Evolutionary conservation across 2,888 invertebrate species (phyloP).

Genomic region (Aspidiotus rigidus): DNA sequence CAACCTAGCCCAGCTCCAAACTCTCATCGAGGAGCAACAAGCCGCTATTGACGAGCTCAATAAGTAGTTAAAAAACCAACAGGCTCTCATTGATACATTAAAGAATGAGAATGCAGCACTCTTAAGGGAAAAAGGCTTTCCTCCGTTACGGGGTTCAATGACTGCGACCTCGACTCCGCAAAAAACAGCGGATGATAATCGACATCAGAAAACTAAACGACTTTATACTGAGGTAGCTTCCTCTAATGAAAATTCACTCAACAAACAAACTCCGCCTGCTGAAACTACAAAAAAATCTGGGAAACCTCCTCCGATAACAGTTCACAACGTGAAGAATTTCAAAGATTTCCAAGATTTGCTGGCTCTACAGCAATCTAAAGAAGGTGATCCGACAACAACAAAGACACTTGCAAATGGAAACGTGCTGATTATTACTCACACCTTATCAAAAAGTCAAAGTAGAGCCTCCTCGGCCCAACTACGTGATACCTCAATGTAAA

Average conservation of each 20-base stretch:
- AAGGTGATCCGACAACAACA: not conserved
- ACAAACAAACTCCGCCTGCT: not conserved
- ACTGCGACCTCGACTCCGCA: not conserved
- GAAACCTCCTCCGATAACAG: constrained; percentile 1
- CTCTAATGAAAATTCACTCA: not conserved
- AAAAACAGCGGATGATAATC: not conserved
- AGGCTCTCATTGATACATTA: not conserved
- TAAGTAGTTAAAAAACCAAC: not conserved
- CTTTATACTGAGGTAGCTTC: not conserved
- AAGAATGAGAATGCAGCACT: not conserved
- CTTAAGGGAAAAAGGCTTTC: not conserved
- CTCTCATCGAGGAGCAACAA: not conserved
- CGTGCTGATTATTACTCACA: not conserved
- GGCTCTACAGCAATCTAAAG: not conserved
- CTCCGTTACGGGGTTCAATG: not conserved
- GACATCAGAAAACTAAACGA: not conserved
- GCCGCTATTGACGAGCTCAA: not conserved
- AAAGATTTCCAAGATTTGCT: not conserved
- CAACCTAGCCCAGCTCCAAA: constrained; percentile 3
- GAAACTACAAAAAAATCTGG: not conserved
- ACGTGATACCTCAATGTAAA: constrained; percentile 12
- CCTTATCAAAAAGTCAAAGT: constrained; percentile 8
- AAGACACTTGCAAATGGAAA: not conserved
- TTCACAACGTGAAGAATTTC: not conserved
- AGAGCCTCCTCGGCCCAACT: constrained; percentile 1